Conservation (phyloP, 1,140 invertebrate species). For the Drosophila sturtevanti region DNA sequence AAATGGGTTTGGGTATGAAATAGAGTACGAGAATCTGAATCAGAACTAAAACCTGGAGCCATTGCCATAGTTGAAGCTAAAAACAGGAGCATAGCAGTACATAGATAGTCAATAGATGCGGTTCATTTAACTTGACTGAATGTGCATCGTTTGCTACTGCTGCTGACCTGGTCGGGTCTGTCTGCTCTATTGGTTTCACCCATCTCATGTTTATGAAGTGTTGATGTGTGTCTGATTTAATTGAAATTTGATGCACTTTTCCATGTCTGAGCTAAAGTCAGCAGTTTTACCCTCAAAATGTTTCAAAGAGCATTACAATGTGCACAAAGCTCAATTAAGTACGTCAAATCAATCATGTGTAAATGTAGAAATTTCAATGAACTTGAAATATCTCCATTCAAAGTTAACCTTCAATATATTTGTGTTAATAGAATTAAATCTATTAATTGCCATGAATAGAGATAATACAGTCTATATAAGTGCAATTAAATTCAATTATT, state of each 20-base stretch:
- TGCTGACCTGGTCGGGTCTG: slow-evolving; percentile 38
- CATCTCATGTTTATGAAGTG: slow-evolving; percentile 66
- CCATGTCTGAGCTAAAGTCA: slow-evolving; percentile 48
- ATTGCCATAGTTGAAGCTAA: background rate
- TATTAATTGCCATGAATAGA: background rate
- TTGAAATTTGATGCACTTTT: slow-evolving; percentile 71
- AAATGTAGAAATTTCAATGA: slow-evolving; percentile 1
- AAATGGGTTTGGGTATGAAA: slow-evolving; percentile 3
- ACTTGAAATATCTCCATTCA: background rate
- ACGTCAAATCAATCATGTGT: slow-evolving; percentile 5
- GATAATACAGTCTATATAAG: background rate
- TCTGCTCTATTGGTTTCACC: slow-evolving; percentile 22
- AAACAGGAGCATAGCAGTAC: slow-evolving; percentile 12
- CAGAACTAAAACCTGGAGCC: background rate
- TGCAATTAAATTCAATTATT: no score
- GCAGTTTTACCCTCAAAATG: slow-evolving; percentile 23
- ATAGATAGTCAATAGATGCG: slow-evolving; percentile 77
- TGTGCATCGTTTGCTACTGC: slow-evolving; percentile 66
- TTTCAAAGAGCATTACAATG: background rate
- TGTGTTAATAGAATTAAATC: background rate
- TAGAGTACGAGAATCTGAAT: background rate
- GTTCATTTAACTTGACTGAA: slow-evolving; percentile 78
- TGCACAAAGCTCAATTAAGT: slow-evolving; percentile 2
- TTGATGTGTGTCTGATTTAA: slow-evolving; percentile 73
- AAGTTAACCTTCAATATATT: background rate